These are phyloP conservation scores for Leptoteleia sp. DNA, from an alignment of 1,140 invertebrate genomes.

Conservation along the genomic window DNA sequence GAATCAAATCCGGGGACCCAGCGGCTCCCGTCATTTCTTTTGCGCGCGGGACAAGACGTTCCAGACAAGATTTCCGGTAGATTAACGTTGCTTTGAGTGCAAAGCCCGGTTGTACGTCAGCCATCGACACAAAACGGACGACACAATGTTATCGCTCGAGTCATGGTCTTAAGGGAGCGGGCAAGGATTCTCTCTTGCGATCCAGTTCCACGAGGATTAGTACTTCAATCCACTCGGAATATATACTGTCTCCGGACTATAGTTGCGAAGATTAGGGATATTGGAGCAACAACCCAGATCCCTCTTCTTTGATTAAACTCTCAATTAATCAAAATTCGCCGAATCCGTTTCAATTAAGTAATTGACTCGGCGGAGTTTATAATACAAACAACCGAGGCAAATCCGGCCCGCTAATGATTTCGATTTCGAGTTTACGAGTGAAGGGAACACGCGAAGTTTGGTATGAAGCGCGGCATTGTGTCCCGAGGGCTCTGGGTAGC, in stretches of 20 bases:
- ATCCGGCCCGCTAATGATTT: slow-evolving; percentile 25
- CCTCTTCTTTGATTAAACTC: slow-evolving; percentile 52
- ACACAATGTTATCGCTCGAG: slow-evolving; percentile 49
- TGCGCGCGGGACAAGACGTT: slow-evolving; percentile 9
- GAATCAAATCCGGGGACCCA: too few relatives aligned
- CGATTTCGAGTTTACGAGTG: slow-evolving; percentile 26
- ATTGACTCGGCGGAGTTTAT: slow-evolving; percentile 22
- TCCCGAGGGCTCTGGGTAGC: slow-evolving; percentile 42
- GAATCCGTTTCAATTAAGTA: slow-evolving; percentile 52
- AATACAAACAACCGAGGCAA: slow-evolving; percentile 18
- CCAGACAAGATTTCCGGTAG: slow-evolving; percentile 35
- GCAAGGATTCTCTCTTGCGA: slow-evolving; percentile 24
- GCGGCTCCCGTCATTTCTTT: slow-evolving; percentile 22
- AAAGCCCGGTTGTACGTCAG: slow-evolving; percentile 34
- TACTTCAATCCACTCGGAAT: slow-evolving; percentile 33
- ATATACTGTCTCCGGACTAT: slow-evolving; percentile 36
- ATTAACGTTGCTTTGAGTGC: slow-evolving; percentile 45
- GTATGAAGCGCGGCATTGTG: slow-evolving; percentile 73
- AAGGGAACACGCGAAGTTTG: slow-evolving; percentile 41
- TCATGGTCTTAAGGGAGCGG: slow-evolving; percentile 29
- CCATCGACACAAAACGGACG: slow-evolving; percentile 31
- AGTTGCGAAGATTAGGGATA: slow-evolving; percentile 48
- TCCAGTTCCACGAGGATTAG: slow-evolving; percentile 54
- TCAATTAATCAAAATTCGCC: slow-evolving; percentile 53
- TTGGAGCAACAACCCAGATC: slow-evolving; percentile 23